These are phyloP conservation scores for Thryonomys swinderianus DNA, from an alignment of 2,113 vertebrate species.

Conservation along the genomic window DNA sequence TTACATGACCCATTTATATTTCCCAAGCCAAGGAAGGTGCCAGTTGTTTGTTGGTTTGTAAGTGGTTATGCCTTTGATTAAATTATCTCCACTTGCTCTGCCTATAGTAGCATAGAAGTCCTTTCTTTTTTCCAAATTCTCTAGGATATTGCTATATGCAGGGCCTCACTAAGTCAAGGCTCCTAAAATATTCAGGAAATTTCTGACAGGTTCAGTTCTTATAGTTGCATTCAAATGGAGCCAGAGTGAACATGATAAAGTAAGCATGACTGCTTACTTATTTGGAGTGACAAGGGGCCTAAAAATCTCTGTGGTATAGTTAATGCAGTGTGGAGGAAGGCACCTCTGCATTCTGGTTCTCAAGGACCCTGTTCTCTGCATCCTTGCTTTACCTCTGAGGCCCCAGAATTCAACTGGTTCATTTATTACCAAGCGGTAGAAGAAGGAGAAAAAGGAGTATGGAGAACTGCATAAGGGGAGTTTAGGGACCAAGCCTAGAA, in stretches of 20 bases:
- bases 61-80: constrained; percentile 63
- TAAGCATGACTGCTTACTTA: neutral
- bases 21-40: constrained; percentile 56
- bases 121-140: constrained; percentile 35
- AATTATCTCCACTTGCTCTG: constrained; percentile 54
- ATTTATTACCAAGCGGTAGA: neutral
- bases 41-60: constrained; percentile 63
- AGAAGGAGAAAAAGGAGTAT: neutral
- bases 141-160: neutral
- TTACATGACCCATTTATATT: constrained; percentile 64
- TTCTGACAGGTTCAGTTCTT: constrained; percentile 10
- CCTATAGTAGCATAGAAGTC: neutral
- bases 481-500: neutral
- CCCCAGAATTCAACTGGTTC: constrained; percentile 19
- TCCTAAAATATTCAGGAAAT: constrained; percentile 34
- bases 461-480: neutral
- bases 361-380: neutral
- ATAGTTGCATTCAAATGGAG: neutral
- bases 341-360: neutral
- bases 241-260: neutral
- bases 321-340: neutral
- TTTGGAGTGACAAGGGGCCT: neutral
- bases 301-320: neutral
- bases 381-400: neutral
- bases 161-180: constrained; percentile 2